phyloP scores from a whole-genome alignment of 2,113 vertebrate genomes.

The Bombycilla garrulus region DNA sequence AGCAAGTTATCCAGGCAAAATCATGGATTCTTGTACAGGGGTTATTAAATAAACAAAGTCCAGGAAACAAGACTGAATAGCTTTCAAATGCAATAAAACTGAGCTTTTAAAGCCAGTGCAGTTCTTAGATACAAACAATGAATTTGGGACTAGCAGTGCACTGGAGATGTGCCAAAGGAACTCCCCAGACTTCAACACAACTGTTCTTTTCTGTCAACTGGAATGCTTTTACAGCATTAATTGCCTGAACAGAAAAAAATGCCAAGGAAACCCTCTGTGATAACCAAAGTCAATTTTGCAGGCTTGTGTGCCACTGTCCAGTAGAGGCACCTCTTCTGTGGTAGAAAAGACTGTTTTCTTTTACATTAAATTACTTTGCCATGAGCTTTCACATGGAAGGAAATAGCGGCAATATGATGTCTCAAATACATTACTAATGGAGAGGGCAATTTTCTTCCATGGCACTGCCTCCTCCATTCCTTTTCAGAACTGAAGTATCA shows the following conservation, averaged over 20 bases:
- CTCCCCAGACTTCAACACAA: neutral
- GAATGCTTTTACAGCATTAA: neutral
- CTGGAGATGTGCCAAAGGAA: neutral
- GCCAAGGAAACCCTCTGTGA: neutral
- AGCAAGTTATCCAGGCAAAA: neutral
- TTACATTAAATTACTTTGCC: neutral
- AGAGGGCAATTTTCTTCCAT: neutral
- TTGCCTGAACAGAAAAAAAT: neutral
- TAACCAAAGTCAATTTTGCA: neutral
- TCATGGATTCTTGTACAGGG: neutral
- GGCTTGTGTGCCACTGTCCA: neutral
- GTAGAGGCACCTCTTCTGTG: neutral
- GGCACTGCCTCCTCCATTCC: neutral
- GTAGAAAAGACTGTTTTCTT: neutral
- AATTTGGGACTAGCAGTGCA: neutral
- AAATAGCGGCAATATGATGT: neutral
- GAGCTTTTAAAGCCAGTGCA: neutral
- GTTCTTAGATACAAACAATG: neutral
- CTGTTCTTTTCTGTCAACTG: neutral
- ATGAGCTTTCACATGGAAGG: neutral
- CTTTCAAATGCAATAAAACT: neutral
- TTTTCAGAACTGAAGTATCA: conserved; percentile 24
- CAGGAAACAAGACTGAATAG: neutral
- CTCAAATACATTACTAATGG: neutral
- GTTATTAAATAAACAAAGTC: neutral